phyloP scores from a whole-genome alignment of 2,113 vertebrate species.

The Chlamydotis undulata region DNA sequence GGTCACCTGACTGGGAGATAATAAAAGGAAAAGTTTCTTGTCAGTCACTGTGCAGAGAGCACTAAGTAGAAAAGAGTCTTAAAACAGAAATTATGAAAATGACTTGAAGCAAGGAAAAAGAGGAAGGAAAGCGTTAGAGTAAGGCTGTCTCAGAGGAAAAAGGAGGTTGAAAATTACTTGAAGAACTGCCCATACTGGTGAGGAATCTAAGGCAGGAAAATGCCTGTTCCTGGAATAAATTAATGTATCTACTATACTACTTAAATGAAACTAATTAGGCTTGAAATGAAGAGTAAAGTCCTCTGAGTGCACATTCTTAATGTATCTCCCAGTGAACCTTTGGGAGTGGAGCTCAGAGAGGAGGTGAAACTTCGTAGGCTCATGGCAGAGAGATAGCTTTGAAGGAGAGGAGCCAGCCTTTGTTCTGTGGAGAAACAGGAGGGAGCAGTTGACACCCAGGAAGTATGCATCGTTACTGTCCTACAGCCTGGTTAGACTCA shows the following conservation, averaged over 20 bases:
- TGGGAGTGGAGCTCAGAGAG: background rate
- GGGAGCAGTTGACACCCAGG: accelerated
- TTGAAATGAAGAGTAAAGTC: background rate
- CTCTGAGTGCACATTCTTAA: background rate
- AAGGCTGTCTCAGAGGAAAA: background rate
- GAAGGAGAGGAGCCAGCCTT: background rate
- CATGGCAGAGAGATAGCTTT: accelerated
- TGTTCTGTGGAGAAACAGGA: background rate
- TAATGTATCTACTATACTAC: background rate
- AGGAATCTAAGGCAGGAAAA: background rate
- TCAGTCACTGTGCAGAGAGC: background rate
- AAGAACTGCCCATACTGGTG: background rate
- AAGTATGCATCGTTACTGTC: background rate
- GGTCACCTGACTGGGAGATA: background rate
- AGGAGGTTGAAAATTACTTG: background rate
- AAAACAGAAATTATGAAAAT: background rate
- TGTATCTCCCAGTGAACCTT: background rate
- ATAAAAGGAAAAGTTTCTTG: background rate
- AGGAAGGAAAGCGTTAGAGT: background rate
- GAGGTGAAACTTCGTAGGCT: background rate
- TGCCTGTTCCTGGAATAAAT: background rate
- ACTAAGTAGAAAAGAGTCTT: background rate
- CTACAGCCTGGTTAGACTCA: background rate
- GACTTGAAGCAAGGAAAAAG: background rate
- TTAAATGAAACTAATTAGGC: background rate